Base-by-base conservation (phyloP, 1,140 invertebrate genomes). In the Mylabris phalerata region DNA sequence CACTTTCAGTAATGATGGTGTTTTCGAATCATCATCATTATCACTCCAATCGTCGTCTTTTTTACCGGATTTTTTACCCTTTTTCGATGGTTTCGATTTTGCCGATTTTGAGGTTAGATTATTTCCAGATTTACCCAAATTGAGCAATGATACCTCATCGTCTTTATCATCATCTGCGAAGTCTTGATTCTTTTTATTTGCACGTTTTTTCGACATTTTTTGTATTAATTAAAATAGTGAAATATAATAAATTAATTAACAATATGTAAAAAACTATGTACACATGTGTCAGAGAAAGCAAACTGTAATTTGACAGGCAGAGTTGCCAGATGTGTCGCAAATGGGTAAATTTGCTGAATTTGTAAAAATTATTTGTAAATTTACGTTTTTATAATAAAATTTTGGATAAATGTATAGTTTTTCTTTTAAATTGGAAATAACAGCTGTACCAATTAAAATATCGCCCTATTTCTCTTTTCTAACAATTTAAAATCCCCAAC, bases 131-230 rank as follows among this genome's bases (percentile, higher is more conserved):
- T 71, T 70, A 55, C 75, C 73, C 57, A 70, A 70, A 27, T 62
- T 62, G 44, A 56, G 59, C 55, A 55, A 60, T 32, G 65, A 48
- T 52, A 73, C 71, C 55, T 76, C 75, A 11, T 80, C 78, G 38
- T 80, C 79, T 46, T 78, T 74, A 59, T 84, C 82, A 19, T 82
- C 79, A 62, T 80, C 79, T 19, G 19, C 1, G 3, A 78, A 70
- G 61, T 80, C 79, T 64, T 78, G 75, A 55, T 80, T 82, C 67
- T 84, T 85, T 66, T 83, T 83, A 59, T 77, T 79, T 40, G 78
- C 78, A 63, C 77, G 80, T 70, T 82, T 83, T 70, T 84, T 85
- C 7, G 80, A 80, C 80, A 82, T 83, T 55, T 64, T 47, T 27
- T 38, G 13, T 19, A 26, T 48, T 32, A 9, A 42, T 4, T 5